Conservation (phyloP, 35 echinoderm and acorn worm genomes). For the Nesometra sesokonis region DNA sequence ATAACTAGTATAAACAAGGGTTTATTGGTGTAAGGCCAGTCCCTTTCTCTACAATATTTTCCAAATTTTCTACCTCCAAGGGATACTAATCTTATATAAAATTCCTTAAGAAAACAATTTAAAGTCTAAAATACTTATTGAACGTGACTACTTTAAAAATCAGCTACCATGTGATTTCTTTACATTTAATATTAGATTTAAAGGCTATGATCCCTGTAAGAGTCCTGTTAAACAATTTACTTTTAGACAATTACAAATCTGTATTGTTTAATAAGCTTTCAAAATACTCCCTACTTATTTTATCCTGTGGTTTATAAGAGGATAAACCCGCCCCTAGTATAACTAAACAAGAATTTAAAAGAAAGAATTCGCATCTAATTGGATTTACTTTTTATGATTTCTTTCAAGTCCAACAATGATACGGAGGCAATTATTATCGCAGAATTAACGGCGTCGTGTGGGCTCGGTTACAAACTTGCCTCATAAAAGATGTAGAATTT, state of each 20-base stretch:
- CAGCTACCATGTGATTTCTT: background rate
- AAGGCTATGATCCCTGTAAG: background rate
- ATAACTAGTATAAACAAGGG: background rate
- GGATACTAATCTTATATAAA: background rate
- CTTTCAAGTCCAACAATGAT: background rate
- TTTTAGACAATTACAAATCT: background rate
- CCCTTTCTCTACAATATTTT: background rate
- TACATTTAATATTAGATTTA: background rate
- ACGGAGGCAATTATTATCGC: background rate
- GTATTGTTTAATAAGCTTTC: background rate
- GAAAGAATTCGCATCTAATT: background rate
- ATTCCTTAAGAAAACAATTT: background rate
- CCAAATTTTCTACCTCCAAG: background rate
- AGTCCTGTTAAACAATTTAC: background rate
- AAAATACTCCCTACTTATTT: background rate
- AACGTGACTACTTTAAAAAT: background rate
- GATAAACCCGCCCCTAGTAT: background rate
- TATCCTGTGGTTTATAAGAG: background rate
- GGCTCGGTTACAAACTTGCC: background rate
- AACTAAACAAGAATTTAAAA: background rate
- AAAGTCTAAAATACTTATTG: background rate
- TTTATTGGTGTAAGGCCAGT: background rate
- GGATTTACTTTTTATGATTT: background rate
- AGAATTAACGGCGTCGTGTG: background rate
- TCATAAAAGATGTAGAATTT: background rate